Conservation (phyloP, 2,113 vertebrate species). For the Chascanopsetta lugubris region DNA sequence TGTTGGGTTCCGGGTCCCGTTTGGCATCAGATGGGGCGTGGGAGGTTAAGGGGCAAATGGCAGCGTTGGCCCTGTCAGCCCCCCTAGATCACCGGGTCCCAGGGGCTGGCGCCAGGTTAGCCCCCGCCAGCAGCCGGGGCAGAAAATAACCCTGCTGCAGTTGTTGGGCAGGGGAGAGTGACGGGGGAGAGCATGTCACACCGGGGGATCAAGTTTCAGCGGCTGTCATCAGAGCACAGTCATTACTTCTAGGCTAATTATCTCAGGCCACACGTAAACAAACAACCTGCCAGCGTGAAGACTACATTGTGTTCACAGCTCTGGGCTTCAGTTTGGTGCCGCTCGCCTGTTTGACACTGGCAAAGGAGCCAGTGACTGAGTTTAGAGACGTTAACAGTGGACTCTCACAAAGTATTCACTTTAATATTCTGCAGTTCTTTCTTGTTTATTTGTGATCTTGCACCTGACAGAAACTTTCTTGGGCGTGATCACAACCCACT, state of each 20-base stretch:
- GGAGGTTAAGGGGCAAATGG: constrained; percentile 75
- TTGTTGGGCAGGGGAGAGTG: constrained; percentile 81
- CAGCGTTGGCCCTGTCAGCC: constrained; percentile 67
- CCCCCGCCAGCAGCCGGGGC: constrained; percentile 67
- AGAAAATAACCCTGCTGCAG: constrained; percentile 82
- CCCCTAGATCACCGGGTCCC: constrained; percentile 62
- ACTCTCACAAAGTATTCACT: too few species aligned
- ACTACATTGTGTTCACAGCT: constrained; percentile 69
- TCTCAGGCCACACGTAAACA: constrained; percentile 79
- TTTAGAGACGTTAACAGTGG: constrained; percentile 7
- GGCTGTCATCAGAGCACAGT: constrained; percentile 84
- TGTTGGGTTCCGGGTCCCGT: constrained; percentile 61
- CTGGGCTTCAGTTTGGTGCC: constrained; percentile 29
- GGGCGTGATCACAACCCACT: background rate
- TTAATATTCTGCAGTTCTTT: too few species aligned
- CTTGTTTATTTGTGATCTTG: too few species aligned
- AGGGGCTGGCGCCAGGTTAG: constrained; percentile 80
- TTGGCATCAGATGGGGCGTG: constrained; percentile 53
- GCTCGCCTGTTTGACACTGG: constrained; percentile 31
- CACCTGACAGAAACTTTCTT: too few species aligned
- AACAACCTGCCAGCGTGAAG: constrained; percentile 73
- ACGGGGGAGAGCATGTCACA: constrained; percentile 77
- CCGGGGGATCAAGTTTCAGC: constrained; percentile 74
- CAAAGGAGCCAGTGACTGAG: background rate
- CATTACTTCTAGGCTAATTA: constrained; percentile 86